A percentile compares a stretch with the other conserved stretches of the same genome.
Evolutionary conservation across 2,113 vertebrate genomes (phyloP).

Genomic region (Progne subis): DNA sequence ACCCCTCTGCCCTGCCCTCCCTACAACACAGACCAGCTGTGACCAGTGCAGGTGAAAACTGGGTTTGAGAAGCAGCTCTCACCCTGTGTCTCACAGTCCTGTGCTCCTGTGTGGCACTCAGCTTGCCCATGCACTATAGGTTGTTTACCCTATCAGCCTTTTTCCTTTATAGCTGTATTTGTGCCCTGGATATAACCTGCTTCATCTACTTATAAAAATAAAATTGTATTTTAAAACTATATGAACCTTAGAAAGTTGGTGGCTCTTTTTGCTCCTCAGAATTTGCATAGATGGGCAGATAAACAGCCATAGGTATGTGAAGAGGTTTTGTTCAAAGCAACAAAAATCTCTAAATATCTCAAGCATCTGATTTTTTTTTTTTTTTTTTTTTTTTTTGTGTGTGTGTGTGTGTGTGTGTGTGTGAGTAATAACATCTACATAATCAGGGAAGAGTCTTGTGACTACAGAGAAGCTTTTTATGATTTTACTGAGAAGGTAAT

Average conservation of each 20-base stretch:
- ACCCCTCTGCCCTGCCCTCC: neutral
- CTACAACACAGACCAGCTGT: neutral
- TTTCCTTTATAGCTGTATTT: neutral
- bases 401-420: neutral
- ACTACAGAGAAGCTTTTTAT: neutral
- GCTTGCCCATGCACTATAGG: neutral
- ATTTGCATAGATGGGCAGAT: neutral
- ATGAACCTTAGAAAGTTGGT: neutral
- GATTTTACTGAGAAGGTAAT: neutral
- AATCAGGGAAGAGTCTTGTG: neutral
- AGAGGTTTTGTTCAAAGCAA: neutral
- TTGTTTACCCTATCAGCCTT: neutral
- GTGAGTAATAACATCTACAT: neutral
- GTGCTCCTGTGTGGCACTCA: neutral
- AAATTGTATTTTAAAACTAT: neutral
- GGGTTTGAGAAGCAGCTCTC: neutral
- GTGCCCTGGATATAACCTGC: neutral
- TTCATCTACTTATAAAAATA: neutral
- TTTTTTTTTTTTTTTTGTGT: neutral
- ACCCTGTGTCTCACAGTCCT: rapidly evolving
- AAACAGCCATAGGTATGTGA: neutral
- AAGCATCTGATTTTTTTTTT: neutral
- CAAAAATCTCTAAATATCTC: neutral
- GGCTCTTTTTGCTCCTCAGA: neutral
- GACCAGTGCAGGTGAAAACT: neutral